Base-by-base conservation (phyloP, 2,797 vertebrate species). In the Vespertilio murinus region DNA sequence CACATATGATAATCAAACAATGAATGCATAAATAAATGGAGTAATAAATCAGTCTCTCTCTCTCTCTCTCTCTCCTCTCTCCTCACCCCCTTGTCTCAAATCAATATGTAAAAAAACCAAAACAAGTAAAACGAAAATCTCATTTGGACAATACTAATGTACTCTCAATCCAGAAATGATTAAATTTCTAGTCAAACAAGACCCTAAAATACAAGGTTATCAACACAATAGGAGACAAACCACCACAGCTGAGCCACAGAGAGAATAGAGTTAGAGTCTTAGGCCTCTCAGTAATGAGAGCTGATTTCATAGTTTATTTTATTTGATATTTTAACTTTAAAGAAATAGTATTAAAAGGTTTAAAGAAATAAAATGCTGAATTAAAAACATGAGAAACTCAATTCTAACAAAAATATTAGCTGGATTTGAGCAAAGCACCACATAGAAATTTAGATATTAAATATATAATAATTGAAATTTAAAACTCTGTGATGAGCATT, bases 321-420 rank as follows among this genome's bases (percentile, higher is more conserved):
- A 75, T 89, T 80, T 82, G 65, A 75, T 89, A 38, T 65, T 71
- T 86, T 79, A 78, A n/a, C 18, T 56, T 88, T 69, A 91, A 22
- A 88, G 7, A 91, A 67, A 67, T 59, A 20, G n/a, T 8, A 67
- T 22, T 59, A 22, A 89, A 78, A 89, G 5, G 12, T 42, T 88
- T 82, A 65, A 82, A 81, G n/a, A 81, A 88, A 30, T 82, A 30
- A 88, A 78, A 75, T 13, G n/a, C 3, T 67, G 40, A 78, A 33
- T 54, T 17, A 74, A 47, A 75, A 56, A 25, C 28, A 33, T 35
- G 23, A 65, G 73, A 79, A 87, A 67, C 8, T 7, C 33, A 91
- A 14, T 64, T 28, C 18, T 56, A 88, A 69, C 22, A 82, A 54
- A n/a, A 77, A 40, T 73, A 70, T 12, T 9, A 79, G 30, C 13